These are phyloP conservation scores for Melanocharis versteri DNA, from an alignment of 2,113 vertebrate species.

Conservation along the genomic window DNA sequence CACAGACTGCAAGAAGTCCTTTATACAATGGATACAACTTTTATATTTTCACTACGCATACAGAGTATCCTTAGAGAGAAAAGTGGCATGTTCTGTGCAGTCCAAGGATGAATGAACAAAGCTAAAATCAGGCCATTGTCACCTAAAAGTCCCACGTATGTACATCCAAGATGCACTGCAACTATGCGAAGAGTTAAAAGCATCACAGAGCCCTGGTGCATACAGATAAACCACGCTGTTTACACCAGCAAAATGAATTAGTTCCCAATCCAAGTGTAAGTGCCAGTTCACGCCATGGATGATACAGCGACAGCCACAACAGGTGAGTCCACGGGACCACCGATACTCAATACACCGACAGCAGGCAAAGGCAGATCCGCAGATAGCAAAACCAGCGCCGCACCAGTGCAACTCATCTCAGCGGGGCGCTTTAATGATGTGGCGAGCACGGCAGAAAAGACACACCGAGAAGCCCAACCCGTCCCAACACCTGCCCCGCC, in stretches of 20 bases:
- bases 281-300: neutral
- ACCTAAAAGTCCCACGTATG: neutral
- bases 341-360: no score
- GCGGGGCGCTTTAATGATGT: rapidly evolving
- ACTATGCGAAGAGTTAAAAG: neutral
- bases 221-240: neutral
- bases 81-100: neutral
- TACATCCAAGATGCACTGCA: neutral
- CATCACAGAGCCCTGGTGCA: neutral
- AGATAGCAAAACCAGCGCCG: rapidly evolving
- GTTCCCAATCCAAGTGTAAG: neutral
- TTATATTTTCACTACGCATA: neutral
- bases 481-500: rapidly evolving
- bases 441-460: neutral
- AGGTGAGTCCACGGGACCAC: neutral
- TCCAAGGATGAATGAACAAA: neutral
- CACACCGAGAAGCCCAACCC: rapidly evolving
- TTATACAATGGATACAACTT: neutral
- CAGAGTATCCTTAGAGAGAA: neutral
- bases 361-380: neutral
- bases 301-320: rapidly evolving
- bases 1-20: neutral
- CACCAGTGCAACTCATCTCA: rapidly evolving
- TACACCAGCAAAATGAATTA: rapidly evolving
- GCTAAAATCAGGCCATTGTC: neutral